Evolutionary conservation across 2,113 vertebrate genomes (phyloP).

Genomic region (Corythornis madagascariensis): DNA sequence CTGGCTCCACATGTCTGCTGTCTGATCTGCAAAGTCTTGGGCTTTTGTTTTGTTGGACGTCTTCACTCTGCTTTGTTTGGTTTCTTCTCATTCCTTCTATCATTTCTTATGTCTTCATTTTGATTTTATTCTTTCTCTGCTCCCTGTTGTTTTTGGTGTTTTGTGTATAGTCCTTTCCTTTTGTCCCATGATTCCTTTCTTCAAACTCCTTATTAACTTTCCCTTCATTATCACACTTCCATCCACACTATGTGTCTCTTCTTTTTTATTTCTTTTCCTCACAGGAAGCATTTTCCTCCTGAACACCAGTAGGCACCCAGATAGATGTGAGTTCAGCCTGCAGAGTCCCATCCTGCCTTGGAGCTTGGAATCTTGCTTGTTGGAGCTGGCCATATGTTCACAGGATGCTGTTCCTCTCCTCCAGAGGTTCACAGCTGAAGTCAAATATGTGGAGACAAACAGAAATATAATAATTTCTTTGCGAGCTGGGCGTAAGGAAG

Average conservation of each 20-base stretch:
- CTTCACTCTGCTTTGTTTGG: background rate
- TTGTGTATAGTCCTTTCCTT: background rate
- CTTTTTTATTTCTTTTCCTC: background rate
- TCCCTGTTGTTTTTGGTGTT: background rate
- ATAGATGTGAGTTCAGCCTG: conserved; percentile 64
- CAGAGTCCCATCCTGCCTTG: conserved; percentile 64
- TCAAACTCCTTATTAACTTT: background rate
- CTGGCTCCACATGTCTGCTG: background rate
- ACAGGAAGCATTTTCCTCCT: conserved; percentile 65
- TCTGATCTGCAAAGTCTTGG: background rate
- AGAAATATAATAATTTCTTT: conserved; percentile 30
- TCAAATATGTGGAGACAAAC: conserved; percentile 56
- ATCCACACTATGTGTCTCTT: background rate
- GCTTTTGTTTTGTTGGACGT: background rate
- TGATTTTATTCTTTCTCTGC: background rate
- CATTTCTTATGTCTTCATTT: background rate
- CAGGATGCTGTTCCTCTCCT: conserved; percentile 43
- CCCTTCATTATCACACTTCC: background rate
- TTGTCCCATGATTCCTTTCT: background rate
- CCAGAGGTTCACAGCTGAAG: conserved; percentile 52
- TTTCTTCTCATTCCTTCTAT: background rate
- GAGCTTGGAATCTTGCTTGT: conserved; percentile 62
- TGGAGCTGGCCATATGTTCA: conserved; percentile 63
- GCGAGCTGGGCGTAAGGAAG: conserved; percentile 31
- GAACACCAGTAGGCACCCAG: conserved; percentile 46